These are phyloP conservation scores for Aphis gossypii DNA, from an alignment of 1,140 invertebrate species.

Conservation along the genomic window DNA sequence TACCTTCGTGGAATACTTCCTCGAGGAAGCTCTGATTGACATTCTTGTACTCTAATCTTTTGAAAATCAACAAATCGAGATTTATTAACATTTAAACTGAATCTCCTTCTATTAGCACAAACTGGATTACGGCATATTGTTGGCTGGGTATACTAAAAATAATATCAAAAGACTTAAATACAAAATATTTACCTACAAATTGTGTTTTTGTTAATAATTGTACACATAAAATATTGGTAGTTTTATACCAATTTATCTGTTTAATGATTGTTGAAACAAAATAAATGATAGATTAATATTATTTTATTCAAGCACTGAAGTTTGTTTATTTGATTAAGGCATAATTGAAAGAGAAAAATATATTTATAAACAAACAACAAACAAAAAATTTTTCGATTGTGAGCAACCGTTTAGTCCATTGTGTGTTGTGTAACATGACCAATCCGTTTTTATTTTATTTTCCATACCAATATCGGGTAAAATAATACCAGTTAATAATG, in stretches of 20 bases:
- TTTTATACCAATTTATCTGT: background rate
- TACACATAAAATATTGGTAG: background rate
- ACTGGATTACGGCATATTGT: constrained; percentile 95
- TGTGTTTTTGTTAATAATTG: background rate
- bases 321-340: no score
- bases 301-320: background rate
- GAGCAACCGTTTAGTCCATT: no score
- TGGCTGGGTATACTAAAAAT: constrained; percentile 84
- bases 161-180: constrained; percentile 58
- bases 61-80: constrained; percentile 98
- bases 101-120: constrained; percentile 89
- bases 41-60: constrained; percentile 98
- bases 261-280: background rate
- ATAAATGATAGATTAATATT: no score
- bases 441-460: no score
- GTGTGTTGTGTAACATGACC: no score
- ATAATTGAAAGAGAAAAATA: no score
- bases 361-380: no score
- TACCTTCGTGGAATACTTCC: constrained; percentile 93
- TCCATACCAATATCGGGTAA: no score
- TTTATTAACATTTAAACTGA: constrained; percentile 91
- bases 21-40: constrained; percentile 94
- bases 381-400: no score
- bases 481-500: no score
- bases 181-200: background rate